Percentiles rank a stretch among this genome's conserved stretches.
Conservation (phyloP, 2,797 vertebrate species). For the Lophotriccus pileatus region DNA sequence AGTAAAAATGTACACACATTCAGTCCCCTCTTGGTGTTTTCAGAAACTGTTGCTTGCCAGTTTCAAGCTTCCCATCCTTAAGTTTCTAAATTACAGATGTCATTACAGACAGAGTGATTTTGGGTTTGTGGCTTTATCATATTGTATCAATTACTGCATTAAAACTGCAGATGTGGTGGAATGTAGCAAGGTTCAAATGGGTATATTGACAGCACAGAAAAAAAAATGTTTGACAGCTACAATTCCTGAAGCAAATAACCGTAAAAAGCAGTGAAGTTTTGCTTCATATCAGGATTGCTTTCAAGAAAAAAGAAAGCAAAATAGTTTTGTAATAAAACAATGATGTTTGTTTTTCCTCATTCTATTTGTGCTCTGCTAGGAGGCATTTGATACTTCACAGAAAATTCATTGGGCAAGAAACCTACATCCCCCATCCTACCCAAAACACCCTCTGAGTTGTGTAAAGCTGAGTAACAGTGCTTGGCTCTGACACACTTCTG, state of each 20-base stretch:
- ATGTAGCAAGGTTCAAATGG: background rate
- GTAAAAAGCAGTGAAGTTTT: background rate
- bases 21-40: background rate
- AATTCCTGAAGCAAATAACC: background rate
- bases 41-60: background rate
- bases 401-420: background rate
- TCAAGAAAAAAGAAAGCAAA: background rate
- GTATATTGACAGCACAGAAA: background rate
- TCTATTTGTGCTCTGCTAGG: background rate
- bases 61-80: background rate
- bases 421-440: background rate
- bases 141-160: background rate
- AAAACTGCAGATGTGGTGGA: background rate
- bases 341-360: background rate
- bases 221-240: background rate
- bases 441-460: background rate
- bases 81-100: background rate
- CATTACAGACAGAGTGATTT: background rate
- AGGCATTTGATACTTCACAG: background rate
- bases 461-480: background rate
- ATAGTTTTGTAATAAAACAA: background rate
- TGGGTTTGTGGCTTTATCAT: background rate
- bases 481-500: background rate
- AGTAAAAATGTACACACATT: background rate
- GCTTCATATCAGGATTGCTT: background rate